phyloP scores from a whole-genome alignment of 2,888 invertebrate genomes.

The Trilocha varians region DNA sequence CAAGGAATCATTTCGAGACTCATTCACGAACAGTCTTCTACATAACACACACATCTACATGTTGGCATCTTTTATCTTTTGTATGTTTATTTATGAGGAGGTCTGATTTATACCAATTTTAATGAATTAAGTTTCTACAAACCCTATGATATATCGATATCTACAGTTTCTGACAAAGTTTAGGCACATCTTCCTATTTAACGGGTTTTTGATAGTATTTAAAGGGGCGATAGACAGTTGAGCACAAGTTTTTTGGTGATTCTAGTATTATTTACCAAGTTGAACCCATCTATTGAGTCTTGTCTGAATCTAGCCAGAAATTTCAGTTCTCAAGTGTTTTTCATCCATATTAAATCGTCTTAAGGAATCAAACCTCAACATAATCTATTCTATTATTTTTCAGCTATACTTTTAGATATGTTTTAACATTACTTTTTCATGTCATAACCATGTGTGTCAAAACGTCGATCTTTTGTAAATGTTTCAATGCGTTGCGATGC shows the following conservation, averaged over 20 bases:
- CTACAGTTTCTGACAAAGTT: too few relatives aligned
- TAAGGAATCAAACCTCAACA: background rate
- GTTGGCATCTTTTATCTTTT: too few relatives aligned
- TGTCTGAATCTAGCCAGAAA: too few relatives aligned
- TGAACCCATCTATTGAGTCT: too few relatives aligned
- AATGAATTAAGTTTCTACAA: too few relatives aligned
- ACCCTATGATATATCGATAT: too few relatives aligned
- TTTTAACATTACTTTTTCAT: background rate
- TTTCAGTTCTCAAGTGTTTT: background rate
- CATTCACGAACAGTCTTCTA: constrained; percentile 19
- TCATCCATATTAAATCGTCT: background rate
- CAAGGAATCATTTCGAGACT: constrained; percentile 1
- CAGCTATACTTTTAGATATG: background rate
- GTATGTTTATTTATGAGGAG: background rate
- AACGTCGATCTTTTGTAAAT: background rate
- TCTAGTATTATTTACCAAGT: too few relatives aligned
- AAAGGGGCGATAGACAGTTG: too few relatives aligned
- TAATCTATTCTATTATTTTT: background rate
- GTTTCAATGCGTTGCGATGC: too few relatives aligned
- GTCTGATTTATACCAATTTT: background rate
- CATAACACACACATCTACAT: background rate
- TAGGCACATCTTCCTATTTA: too few relatives aligned
- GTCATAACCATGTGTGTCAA: background rate
- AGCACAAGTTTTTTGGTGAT: too few relatives aligned
- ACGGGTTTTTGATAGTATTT: too few relatives aligned